A percentile compares a stretch with the other conserved stretches of the same genome.
These are phyloP conservation scores for Ametastegia equiseti DNA, from an alignment of 2,888 invertebrate species.

Conservation along the genomic window DNA sequence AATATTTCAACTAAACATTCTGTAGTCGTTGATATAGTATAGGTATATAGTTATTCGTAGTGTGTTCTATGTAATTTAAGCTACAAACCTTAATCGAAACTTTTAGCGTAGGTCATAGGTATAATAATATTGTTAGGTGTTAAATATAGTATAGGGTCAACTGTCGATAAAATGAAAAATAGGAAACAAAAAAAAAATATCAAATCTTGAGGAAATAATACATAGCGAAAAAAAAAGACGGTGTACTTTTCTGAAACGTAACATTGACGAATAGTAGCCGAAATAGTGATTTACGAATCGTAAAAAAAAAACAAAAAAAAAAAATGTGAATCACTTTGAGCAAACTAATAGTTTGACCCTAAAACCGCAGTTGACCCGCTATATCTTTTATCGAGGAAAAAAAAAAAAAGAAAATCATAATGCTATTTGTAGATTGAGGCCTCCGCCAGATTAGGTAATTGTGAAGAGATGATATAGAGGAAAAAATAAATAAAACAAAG, in stretches of 20 bases:
- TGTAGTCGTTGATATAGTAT: conserved; percentile 71
- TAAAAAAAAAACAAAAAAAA: not conserved
- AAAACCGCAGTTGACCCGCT: conserved; percentile 53
- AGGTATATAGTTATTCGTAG: conserved; percentile 71
- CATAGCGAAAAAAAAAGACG: not conserved
- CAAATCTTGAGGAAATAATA: too few species aligned
- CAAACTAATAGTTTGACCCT: not conserved
- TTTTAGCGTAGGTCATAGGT: conserved; percentile 69
- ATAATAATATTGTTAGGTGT: conserved; percentile 64
- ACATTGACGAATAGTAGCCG: too few species aligned
- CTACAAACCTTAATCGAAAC: conserved; percentile 71
- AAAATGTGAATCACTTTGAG: not conserved
- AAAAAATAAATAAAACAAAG: conserved; percentile 55
- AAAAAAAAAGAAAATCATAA: conserved; percentile 64
- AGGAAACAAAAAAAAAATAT: too few species aligned
- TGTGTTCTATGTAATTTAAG: conserved; percentile 70
- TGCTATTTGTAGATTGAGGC: conserved; percentile 71
- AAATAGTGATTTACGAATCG: not conserved
- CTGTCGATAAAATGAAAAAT: too few species aligned
- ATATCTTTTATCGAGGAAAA: conserved; percentile 66
- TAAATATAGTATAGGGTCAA: conserved; percentile 53
- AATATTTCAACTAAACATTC: conserved; percentile 67
- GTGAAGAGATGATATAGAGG: conserved; percentile 60
- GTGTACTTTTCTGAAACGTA: too few species aligned
- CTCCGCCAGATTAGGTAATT: conserved; percentile 69